A percentile compares a stretch with the other conserved stretches of the same genome.
phyloP scores from a whole-genome alignment of 2,113 vertebrate species.

The Chunga burmeisteri region DNA sequence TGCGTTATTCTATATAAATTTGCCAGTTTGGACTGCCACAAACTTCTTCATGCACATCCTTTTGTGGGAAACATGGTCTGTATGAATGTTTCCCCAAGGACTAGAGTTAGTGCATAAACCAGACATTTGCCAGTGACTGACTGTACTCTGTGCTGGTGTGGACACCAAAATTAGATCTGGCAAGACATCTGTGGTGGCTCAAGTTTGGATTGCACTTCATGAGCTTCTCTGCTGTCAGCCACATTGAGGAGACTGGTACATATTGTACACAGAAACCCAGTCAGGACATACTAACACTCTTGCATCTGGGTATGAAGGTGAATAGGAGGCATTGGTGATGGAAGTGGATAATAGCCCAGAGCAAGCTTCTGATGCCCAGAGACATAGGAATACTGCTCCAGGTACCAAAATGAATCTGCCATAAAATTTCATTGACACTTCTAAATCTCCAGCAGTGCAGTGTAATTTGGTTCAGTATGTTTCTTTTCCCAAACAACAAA shows the following conservation, averaged over 20 bases:
- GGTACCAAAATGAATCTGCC: neutral
- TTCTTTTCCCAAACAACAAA: neutral
- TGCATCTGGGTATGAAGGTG: neutral
- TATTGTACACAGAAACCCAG: neutral
- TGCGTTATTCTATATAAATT: neutral
- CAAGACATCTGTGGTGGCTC: neutral
- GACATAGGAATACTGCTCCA: neutral
- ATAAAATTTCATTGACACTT: neutral
- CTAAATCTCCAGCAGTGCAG: neutral
- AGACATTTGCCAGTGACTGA: neutral
- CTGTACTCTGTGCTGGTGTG: neutral
- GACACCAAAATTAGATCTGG: neutral
- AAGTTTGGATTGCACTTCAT: neutral
- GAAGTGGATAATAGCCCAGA: neutral
- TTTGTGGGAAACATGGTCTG: neutral
- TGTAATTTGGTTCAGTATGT: neutral
- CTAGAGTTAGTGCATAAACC: neutral
- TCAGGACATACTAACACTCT: neutral
- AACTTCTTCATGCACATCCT: neutral
- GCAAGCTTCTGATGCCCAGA: neutral
- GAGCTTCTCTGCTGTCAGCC: neutral
- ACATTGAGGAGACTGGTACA: rapidly evolving
- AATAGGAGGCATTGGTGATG: neutral
- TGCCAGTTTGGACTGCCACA: neutral
- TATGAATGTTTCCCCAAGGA: neutral